These are phyloP conservation scores for Athene noctua DNA, from an alignment of 2,113 vertebrate genomes.

Conservation along the genomic window DNA sequence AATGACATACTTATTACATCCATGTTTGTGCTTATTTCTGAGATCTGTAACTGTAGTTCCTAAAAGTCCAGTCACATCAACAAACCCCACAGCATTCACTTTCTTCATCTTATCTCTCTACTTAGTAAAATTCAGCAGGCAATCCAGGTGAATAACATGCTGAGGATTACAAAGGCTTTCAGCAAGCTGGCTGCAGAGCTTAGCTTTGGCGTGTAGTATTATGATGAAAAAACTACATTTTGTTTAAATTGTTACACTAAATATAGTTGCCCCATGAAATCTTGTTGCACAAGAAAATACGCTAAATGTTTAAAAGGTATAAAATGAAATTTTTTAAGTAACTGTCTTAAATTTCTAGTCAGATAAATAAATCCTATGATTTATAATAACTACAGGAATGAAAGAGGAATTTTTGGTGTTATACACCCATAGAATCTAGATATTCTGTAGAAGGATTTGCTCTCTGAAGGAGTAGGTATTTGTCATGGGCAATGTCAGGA, in stretches of 20 bases:
- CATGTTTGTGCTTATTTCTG: neutral
- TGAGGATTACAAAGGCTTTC: neutral
- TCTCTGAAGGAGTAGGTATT: neutral
- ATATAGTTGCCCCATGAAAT: neutral
- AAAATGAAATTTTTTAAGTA: neutral
- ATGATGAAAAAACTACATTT: neutral
- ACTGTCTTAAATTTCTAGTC: neutral
- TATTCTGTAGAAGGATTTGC: neutral
- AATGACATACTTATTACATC: neutral
- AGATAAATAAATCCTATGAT: neutral
- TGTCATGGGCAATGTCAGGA: neutral
- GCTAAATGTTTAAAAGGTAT: neutral
- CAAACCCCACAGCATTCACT: neutral
- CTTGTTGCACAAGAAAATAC: neutral
- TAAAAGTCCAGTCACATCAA: neutral
- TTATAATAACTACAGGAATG: neutral
- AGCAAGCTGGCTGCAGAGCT: neutral
- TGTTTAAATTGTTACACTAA: neutral
- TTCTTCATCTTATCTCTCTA: neutral
- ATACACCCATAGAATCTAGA: neutral
- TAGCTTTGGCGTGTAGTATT: neutral
- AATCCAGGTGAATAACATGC: neutral
- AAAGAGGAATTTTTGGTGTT: neutral
- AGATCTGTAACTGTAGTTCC: neutral
- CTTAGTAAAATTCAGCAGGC: neutral